phyloP scores from a whole-genome alignment of 2,113 vertebrate species.

The Petrocephalus microphthalmus region DNA sequence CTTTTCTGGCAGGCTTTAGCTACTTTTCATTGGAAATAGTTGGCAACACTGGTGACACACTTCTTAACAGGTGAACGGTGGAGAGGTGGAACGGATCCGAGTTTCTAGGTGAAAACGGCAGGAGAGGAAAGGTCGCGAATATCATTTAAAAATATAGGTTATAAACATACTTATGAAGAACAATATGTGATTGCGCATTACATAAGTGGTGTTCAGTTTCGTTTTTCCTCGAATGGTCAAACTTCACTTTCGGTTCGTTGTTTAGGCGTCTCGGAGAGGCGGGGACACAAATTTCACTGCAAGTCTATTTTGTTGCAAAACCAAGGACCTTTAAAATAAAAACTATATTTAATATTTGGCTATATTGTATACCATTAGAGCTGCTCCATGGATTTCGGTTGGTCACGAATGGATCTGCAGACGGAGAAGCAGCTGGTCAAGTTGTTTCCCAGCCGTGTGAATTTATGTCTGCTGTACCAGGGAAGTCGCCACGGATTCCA shows the following conservation, averaged over 20 bases:
- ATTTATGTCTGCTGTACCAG: constrained; percentile 28
- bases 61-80: too few relatives aligned
- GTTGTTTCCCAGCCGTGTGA: constrained; percentile 17
- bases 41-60: too few relatives aligned
- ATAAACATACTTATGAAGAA: too few relatives aligned
- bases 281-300: neutral
- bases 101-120: too few relatives aligned
- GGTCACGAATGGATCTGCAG: constrained; percentile 4
- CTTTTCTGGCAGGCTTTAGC: too few relatives aligned
- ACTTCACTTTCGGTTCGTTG: neutral
- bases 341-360: too few relatives aligned
- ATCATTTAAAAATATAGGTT: too few relatives aligned
- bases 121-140: too few relatives aligned
- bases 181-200: neutral
- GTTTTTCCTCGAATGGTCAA: neutral
- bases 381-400: constrained; percentile 4
- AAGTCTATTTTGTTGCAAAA: neutral
- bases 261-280: neutral
- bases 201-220: neutral
- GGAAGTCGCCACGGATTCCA: neutral
- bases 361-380: neutral
- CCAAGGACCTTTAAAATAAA: neutral
- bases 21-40: too few relatives aligned
- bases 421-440: neutral
- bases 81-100: too few relatives aligned